These are phyloP conservation scores for Parascotia fuliginaria DNA, from an alignment of 2,888 invertebrate species.

Conservation along the genomic window DNA sequence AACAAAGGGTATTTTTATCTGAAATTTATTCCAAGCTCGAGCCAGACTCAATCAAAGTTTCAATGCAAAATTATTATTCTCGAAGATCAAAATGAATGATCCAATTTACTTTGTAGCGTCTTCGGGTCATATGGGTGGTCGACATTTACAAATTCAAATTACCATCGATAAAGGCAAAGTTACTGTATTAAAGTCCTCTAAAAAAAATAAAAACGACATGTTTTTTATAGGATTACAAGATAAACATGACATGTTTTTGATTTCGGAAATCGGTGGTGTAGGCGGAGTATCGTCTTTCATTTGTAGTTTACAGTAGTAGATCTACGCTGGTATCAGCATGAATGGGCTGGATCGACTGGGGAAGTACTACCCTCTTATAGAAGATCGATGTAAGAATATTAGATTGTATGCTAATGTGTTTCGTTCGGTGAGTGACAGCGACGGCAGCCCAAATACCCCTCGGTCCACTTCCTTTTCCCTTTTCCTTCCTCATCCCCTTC, in stretches of 20 bases:
- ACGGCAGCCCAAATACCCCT: too few species aligned
- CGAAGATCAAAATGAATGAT: constrained; percentile 26
- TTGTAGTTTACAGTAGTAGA: too few species aligned
- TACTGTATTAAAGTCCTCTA: constrained; percentile 32
- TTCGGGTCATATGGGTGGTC: constrained; percentile 34
- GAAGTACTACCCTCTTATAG: too few species aligned
- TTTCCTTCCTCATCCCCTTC: too few species aligned
- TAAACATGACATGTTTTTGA: too few species aligned
- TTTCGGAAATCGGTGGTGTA: constrained; percentile 7
- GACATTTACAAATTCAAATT: constrained; percentile 29
- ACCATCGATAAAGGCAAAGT: constrained; percentile 32
- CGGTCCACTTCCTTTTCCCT: too few species aligned
- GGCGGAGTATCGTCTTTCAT: background rate
- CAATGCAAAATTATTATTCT: constrained; percentile 31
- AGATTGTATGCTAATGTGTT: too few species aligned
- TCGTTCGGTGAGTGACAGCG: too few species aligned
- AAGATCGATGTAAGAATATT: too few species aligned
- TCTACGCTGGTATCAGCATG: too few species aligned
- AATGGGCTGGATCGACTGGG: too few species aligned
- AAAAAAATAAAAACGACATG: constrained; percentile 23
- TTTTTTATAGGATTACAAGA: constrained; percentile 35
- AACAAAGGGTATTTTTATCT: constrained; percentile 4
- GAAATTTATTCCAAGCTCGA: constrained; percentile 17
- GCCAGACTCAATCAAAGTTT: constrained; percentile 7
- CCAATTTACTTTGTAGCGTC: constrained; percentile 24